Base-by-base conservation (phyloP, 2,888 invertebrate species). In the Halictus ligatus region DNA sequence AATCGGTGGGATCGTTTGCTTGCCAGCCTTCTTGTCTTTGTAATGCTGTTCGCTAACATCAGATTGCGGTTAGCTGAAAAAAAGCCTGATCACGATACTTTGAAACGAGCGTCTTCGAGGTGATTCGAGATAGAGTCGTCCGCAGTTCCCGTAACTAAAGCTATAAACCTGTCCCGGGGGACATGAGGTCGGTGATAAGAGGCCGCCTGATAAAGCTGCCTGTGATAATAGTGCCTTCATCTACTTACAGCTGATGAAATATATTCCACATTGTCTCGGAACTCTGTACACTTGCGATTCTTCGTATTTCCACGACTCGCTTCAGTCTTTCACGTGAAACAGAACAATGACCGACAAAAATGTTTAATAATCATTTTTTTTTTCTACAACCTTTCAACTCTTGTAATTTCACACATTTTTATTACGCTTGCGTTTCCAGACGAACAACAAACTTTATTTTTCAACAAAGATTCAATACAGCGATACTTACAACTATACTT, bases 91-190 rank as follows among this genome's bases (percentile, higher is more conserved):
- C 35, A 35, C 48, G 73, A 43, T 29, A 48, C n/a, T 13, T 8
- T 29, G 75, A 64, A 77, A 35, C 67, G 67, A 60, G 7, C 72
- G 18, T 73, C 67, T 79, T 77, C 29, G 76, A 78, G 78, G 79
- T 60, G 73, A 75, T 81, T 54, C 12, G 43, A 80, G 80, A 82
- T 73, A 85, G 72, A 81, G 77, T 58, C 78, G 79, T 79, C 75
- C 81, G 82, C 78, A 72, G 84, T 88, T 88, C 74, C 81, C 80
- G 88, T 85, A 85, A 87, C 76, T 81, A 18, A 78, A 78, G 80
- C 83, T 85, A 83, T 90, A 90, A 90, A 87, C 81, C 84, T 90
- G 86, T 90, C 83, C 46, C 29, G 67, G 69, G 60, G 72, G 73
- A 82, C 81, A 80, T 76, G 87, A 89, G 81, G 69, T 69, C 82